phyloP scores from a whole-genome alignment of 2,797 vertebrate genomes.

The Dipus sagitta region DNA sequence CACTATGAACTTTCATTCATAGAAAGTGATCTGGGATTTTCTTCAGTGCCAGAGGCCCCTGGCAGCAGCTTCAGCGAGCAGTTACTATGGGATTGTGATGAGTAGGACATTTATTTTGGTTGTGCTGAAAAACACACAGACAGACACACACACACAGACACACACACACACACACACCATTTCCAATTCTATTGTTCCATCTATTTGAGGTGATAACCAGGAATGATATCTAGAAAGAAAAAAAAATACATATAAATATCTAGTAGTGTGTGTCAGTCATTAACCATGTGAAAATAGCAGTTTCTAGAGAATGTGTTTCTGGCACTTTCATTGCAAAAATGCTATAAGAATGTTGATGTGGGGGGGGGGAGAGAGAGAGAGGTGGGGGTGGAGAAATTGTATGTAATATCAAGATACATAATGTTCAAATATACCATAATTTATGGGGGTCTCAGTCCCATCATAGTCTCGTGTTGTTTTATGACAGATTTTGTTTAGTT shows the following conservation, averaged over 20 bases:
- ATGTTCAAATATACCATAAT: background rate
- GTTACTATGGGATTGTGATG: background rate
- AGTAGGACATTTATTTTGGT: background rate
- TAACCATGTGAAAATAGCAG: background rate
- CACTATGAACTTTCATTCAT: conserved; percentile 51
- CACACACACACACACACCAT: background rate
- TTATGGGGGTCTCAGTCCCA: background rate
- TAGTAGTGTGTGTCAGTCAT: background rate
- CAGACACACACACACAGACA: too few species aligned
- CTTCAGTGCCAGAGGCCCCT: background rate
- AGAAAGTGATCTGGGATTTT: conserved; percentile 24
- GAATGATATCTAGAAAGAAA: background rate
- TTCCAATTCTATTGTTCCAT: background rate
- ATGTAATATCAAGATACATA: too few species aligned
- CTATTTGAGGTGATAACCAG: background rate
- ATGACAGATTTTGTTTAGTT: background rate
- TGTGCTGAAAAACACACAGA: background rate
- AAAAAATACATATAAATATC: background rate
- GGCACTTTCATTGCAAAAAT: background rate
- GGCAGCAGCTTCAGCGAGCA: background rate
- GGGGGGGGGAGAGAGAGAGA: too few species aligned
- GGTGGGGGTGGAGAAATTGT: background rate
- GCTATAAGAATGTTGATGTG: background rate
- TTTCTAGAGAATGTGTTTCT: background rate
- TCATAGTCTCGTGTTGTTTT: background rate